Conservation (phyloP, 2,888 invertebrate species). For the Petrolisthes cinctipes region DNA sequence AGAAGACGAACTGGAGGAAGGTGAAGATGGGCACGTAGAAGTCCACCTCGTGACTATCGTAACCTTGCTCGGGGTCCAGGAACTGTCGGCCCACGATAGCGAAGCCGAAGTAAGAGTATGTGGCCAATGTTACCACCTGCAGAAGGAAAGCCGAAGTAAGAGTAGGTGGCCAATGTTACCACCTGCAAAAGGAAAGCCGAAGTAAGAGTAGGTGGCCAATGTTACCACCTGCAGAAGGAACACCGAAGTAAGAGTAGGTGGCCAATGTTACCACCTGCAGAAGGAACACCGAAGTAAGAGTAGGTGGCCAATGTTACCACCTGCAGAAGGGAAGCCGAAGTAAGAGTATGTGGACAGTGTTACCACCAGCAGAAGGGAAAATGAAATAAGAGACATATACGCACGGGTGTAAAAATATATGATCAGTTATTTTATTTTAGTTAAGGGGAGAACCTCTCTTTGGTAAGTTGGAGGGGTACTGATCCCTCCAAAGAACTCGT, state of each 20-base stretch:
- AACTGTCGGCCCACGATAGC: slow-evolving; percentile 52
- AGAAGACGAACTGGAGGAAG: slow-evolving; percentile 52
- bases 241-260: slow-evolving; percentile 49
- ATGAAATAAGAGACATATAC: too few relatives aligned
- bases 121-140: slow-evolving; percentile 52
- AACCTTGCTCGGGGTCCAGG: slow-evolving; percentile 46
- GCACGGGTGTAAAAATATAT: too few relatives aligned
- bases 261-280: slow-evolving; percentile 50
- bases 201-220: slow-evolving; percentile 51
- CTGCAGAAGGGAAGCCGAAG: slow-evolving; percentile 42
- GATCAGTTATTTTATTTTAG: too few relatives aligned
- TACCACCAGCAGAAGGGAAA: slow-evolving; percentile 27
- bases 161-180: slow-evolving; percentile 52
- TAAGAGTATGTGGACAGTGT: slow-evolving; percentile 52
- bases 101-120: slow-evolving; percentile 52
- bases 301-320: slow-evolving; percentile 55
- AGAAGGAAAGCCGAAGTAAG: slow-evolving; percentile 45
- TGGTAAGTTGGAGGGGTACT: too few relatives aligned
- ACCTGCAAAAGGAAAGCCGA: slow-evolving; percentile 45
- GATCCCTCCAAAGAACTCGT: too few relatives aligned
- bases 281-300: slow-evolving; percentile 45
- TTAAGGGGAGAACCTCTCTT: too few relatives aligned
- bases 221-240: slow-evolving; percentile 47
- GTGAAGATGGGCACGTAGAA: slow-evolving; percentile 57
- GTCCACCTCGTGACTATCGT: slow-evolving; percentile 44